Base-by-base conservation (phyloP, 2,113 vertebrate genomes). In the Leptobrachium ailaonicum region DNA sequence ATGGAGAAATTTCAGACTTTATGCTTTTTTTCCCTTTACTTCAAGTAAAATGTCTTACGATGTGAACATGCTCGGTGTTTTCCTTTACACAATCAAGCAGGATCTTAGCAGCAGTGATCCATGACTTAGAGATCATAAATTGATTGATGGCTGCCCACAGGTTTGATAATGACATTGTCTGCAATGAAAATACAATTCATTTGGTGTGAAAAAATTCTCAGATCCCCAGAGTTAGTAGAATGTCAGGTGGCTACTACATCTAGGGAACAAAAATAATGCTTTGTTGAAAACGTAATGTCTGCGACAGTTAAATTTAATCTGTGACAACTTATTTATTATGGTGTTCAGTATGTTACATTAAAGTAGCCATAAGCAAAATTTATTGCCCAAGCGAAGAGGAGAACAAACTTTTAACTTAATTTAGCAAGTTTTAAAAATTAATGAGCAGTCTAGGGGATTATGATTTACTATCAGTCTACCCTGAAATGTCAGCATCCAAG, bases 391-490 rank as follows among this genome's bases (percentile, higher is more conserved):
- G 73, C 67, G 75, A 71, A 87, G 83, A 45, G 82, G 62, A 85
- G 45, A 83, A 62, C 44, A 85, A 85, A 88, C 76, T 85, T 87
- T 1, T 74, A 86, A 88, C 71, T 85, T 87, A 88, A 75, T 85
- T 80, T 67, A 91, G 91, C 89, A 93, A 90, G 87, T 95, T 92
- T 88, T 91, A 94, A 95, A 94, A 95, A 91, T 95, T 96, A 95
- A 96, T 85, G 88, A 95, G 88, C 87, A 91, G 88, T 90, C 94
- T 92, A 85, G 90, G 90, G 90, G 94, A 85, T 93, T 95, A 89
- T 76, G 84, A 93, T 94, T 95, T 95, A 92, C 87, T 87, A 87
- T 90, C 85, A 90, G 89, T 90, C 89, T 88, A 92, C 90, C 86
- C 88, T 88, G 85, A 95, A 95, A 94, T 93, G 91, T 92, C 92